These are phyloP conservation scores for Galago senegalensis DNA, from an alignment of 2,797 vertebrate species.

Conservation along the genomic window DNA sequence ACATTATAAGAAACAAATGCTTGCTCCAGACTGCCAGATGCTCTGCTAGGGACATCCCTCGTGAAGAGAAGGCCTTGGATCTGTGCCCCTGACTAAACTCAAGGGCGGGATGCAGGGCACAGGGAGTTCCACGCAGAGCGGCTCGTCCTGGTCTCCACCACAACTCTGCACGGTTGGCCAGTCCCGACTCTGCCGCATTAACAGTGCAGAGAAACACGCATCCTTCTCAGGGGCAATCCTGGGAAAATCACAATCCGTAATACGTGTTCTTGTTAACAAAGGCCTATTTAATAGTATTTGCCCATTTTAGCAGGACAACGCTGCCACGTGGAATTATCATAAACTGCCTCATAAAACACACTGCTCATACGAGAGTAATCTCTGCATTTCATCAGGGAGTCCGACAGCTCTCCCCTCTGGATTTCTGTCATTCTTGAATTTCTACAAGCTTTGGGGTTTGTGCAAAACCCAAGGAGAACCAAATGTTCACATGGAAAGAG, in stretches of 20 bases:
- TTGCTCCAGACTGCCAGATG: background rate
- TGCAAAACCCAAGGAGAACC: background rate
- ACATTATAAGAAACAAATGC: background rate
- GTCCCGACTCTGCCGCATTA: background rate
- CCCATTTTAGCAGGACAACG: background rate
- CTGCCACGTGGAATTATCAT: background rate
- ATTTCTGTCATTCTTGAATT: background rate
- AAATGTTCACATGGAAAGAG: background rate
- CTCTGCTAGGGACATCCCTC: background rate
- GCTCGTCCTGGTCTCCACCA: rapidly evolving
- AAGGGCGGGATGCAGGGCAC: rapidly evolving
- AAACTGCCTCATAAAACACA: background rate
- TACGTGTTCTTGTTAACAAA: background rate
- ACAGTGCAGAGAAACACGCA: background rate
- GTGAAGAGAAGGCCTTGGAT: background rate
- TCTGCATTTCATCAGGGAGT: background rate
- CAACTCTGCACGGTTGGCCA: too few species aligned
- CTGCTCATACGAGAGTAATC: too few species aligned
- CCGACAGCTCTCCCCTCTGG: background rate
- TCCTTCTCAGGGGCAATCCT: background rate
- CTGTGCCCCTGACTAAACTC: background rate
- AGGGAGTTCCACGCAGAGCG: rapidly evolving
- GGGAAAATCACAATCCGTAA: background rate
- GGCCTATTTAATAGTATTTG: background rate
- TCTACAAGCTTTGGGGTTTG: background rate